phyloP scores from a whole-genome alignment of 2,888 invertebrate genomes.

The Leptopilina syphax region DNA sequence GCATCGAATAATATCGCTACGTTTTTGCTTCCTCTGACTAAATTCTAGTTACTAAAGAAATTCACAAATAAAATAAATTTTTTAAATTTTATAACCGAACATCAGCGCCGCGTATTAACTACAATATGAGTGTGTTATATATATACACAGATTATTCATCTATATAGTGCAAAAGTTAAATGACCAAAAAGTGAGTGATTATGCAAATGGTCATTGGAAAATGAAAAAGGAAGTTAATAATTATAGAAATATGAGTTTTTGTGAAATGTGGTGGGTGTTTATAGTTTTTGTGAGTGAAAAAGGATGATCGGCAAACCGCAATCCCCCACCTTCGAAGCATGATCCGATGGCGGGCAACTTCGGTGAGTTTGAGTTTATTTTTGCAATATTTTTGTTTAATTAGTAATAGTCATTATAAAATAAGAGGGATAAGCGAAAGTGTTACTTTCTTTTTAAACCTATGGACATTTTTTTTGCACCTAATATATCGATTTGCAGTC shows the following conservation, averaged over 20 bases:
- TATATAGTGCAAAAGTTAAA: too few relatives aligned
- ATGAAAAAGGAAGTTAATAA: background rate
- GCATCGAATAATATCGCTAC: too few relatives aligned
- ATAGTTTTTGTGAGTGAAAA: background rate
- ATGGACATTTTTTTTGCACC: background rate
- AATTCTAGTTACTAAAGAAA: too few relatives aligned
- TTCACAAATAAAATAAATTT: too few relatives aligned
- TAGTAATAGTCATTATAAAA: too few relatives aligned
- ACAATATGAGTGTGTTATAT: too few relatives aligned
- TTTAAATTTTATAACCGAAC: too few relatives aligned
- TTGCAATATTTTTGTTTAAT: background rate
- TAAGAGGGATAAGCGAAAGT: background rate
- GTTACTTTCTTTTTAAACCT: background rate
- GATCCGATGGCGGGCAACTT: slow-evolving; percentile 21
- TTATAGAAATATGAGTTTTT: background rate
- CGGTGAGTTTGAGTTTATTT: slow-evolving; percentile 21
- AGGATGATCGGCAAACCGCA: background rate
- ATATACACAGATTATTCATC: too few relatives aligned
- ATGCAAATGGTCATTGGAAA: background rate
- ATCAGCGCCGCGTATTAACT: too few relatives aligned
- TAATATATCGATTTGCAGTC: background rate
- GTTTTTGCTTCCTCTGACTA: too few relatives aligned
- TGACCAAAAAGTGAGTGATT: too few relatives aligned
- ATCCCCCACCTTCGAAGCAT: slow-evolving; percentile 3
- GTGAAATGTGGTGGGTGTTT: background rate